Percentiles rank a stretch among this genome's conserved stretches.
Evolutionary conservation across 2,797 vertebrate genomes (phyloP).

Genomic region (Parauchenoglanis ngamensis): DNA sequence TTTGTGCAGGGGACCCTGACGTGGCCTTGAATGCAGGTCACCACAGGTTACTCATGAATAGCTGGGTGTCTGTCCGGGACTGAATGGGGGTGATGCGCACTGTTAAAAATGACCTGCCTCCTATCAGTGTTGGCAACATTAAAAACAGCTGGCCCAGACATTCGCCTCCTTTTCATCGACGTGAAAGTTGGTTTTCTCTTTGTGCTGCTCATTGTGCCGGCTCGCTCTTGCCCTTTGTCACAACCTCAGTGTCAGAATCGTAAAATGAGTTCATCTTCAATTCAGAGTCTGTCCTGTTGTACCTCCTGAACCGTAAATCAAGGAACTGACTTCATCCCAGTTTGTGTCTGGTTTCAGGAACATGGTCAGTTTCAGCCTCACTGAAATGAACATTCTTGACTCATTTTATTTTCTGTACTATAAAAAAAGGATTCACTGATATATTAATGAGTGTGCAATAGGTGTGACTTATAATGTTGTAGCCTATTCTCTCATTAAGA

Average conservation of each 20-base stretch:
- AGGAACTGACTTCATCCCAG: not conserved
- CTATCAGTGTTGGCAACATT: conserved; percentile 75
- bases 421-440: not conserved
- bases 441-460: not conserved
- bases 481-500: not conserved
- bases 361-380: not conserved
- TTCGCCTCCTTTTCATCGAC: conserved; percentile 75
- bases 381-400: not conserved
- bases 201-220: conserved; percentile 70
- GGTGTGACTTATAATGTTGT: not conserved
- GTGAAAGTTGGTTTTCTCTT: conserved; percentile 81
- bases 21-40: conserved; percentile 79
- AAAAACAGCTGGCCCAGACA: conserved; percentile 80
- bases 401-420: not conserved
- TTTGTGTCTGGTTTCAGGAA: conserved; percentile 26
- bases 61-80: conserved; percentile 60
- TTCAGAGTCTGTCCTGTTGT: conserved; percentile 73
- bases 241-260: conserved; percentile 73
- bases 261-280: conserved; percentile 83
- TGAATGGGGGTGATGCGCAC: conserved; percentile 73
- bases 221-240: conserved; percentile 70
- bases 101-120: conserved; percentile 78
- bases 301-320: conserved; percentile 74
- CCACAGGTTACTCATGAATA: conserved; percentile 77
- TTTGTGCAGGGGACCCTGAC: conserved; percentile 75